phyloP scores from a whole-genome alignment of 1,140 invertebrate species.

The Portunus trituberculatus region DNA sequence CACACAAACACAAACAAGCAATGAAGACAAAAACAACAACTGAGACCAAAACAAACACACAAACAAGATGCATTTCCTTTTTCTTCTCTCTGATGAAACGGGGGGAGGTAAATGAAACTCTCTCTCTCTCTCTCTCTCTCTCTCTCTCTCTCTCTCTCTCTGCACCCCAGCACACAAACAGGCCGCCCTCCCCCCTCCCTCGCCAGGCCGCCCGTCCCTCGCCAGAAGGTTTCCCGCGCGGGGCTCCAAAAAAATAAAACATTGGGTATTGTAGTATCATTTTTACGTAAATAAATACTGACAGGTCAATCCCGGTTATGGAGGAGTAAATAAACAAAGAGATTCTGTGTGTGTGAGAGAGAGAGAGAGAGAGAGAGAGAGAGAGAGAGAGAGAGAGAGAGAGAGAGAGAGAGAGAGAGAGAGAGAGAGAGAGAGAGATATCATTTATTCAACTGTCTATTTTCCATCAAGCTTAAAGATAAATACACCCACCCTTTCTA shows the following conservation, averaged over 20 bases:
- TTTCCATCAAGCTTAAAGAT: no score
- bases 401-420: no score
- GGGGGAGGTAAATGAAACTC: not conserved
- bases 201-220: no score
- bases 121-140: slow-evolving; percentile 20
- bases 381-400: no score
- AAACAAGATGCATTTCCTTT: not conserved
- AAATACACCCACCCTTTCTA: no score
- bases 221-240: not conserved
- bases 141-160: slow-evolving; percentile 20
- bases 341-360: not conserved
- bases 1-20: not conserved
- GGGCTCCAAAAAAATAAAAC: not conserved
- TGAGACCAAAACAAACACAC: not conserved
- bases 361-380: no score
- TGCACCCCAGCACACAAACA: not conserved
- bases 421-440: no score
- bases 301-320: slow-evolving; percentile 2
- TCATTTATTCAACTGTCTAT: no score
- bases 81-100: not conserved
- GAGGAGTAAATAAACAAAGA: not conserved
- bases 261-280: not conserved
- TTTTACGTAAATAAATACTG: slow-evolving; percentile 24
- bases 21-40: not conserved
- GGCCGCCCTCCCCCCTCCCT: no score